Evolutionary conservation across 2,888 invertebrate genomes (phyloP).

Genomic region (Micoletzkya japonica): DNA sequence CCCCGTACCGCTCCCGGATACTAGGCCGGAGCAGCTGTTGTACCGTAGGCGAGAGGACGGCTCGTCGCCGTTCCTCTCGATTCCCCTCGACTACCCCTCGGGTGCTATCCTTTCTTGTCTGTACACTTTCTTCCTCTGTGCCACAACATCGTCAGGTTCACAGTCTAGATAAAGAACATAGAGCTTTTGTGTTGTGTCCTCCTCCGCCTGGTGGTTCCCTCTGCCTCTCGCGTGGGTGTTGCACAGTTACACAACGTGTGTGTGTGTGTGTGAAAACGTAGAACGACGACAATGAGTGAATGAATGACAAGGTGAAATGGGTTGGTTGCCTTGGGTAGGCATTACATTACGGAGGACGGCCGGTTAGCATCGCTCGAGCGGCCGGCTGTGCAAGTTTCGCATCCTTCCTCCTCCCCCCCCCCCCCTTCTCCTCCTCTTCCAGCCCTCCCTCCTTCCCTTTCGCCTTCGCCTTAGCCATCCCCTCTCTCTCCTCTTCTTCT

Average conservation of each 20-base stretch:
- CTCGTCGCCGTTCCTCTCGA: neutral
- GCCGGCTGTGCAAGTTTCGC: too few species aligned
- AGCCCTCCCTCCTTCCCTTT: neutral
- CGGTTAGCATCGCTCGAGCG: conserved; percentile 7
- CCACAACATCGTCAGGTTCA: conserved; percentile 20
- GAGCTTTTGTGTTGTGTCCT: conserved; percentile 8
- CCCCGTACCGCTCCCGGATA: conserved; percentile 34
- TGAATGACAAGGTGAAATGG: too few species aligned
- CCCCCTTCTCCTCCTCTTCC: neutral
- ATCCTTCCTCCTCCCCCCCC: too few species aligned
- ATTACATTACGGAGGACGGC: neutral
- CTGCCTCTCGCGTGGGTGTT: too few species aligned
- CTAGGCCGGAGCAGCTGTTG: conserved; percentile 18
- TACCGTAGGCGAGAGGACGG: conserved; percentile 1
- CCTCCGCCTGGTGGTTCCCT: neutral
- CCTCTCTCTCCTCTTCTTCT: neutral
- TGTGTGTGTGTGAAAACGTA: too few species aligned
- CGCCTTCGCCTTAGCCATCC: conserved; percentile 1
- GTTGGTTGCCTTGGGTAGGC: conserved; percentile 3
- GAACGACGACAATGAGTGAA: too few species aligned
- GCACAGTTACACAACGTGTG: too few species aligned
- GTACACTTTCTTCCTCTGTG: conserved; percentile 13
- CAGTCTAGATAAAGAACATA: conserved; percentile 25
- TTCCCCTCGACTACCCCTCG: neutral
- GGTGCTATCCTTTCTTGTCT: neutral